Evolutionary conservation across 2,888 invertebrate genomes (phyloP), one percentile per base, ranked within the genome.

Genomic region (Zygaena filipendulae): DNA sequence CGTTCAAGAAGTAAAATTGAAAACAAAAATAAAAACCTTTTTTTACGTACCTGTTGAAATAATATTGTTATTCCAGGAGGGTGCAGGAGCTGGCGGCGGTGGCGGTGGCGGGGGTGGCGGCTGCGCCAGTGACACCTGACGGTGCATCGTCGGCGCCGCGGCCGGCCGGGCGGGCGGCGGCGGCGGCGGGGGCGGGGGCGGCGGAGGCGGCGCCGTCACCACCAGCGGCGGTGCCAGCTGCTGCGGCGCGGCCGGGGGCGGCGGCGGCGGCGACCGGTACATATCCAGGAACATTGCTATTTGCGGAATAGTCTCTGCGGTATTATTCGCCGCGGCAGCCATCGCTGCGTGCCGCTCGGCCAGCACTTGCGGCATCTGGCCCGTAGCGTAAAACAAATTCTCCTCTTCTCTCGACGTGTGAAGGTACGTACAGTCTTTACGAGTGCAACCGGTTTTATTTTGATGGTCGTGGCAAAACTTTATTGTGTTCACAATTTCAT

Each of bases 381-480:
- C 67, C 0, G 48, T 47, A 0, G 49, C 44, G 4, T 56, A 30
- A 43, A 74, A 75, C 3, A 59, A 39, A 26, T 44, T 58, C 29
- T 72, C 51, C 13, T 77, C 74, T 16, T 71, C 69, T 20, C 56
- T 56, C 0, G 62, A 54, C 0, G 64, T 45, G 23, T 74, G 75
- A 3, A 75, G 43, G 38, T 62, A 77, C 0, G 57, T 60, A 33
- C 77, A 75, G 27, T 59, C 58, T 13, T 57, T 52, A 21, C 70
- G 45, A 1, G 36, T 45, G 31, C 77, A 77, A 3, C 63, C 64
- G 5, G 55, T 45, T 24, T 56, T 51, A 32, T 77, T 77, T 43
- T 77, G 77, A 36, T 49, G 62, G 31, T 77, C 64, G 43, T 71
- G 71, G 27, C 77, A 77, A 33, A 77, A 75, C 28, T 56, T 59